Conservation (phyloP, 1,140 invertebrate genomes). For the Onthophagus taurus region DNA sequence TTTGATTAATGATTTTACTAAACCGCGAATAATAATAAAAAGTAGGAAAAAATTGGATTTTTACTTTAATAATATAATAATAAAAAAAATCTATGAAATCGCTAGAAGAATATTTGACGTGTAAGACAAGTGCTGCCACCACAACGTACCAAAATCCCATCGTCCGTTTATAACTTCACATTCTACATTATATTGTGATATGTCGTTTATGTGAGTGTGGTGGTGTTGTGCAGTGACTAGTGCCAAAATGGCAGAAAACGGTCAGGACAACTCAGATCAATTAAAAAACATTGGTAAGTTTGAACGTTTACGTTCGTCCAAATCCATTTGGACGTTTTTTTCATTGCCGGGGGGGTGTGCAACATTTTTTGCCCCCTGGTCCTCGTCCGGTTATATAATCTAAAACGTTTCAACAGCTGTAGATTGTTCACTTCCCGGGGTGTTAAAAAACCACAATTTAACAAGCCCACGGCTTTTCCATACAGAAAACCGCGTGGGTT, state of each 20-base stretch:
- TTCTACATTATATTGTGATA: conserved; percentile 11
- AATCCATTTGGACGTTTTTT: background rate
- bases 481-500: too few relatives aligned
- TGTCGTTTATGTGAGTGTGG: conserved; percentile 16
- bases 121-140: conserved; percentile 6
- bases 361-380: background rate
- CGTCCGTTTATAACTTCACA: conserved; percentile 5
- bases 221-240: conserved; percentile 37
- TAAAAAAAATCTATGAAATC: too few relatives aligned
- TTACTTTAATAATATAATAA: too few relatives aligned
- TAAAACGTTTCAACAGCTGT: conserved; percentile 16
- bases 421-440: conserved; percentile 14
- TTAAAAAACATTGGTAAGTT: conserved; percentile 45
- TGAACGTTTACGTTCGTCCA: background rate
- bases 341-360: too few relatives aligned
- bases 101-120: too few relatives aligned
- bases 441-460: too few relatives aligned
- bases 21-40: too few relatives aligned
- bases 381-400: conserved; percentile 20
- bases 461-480: too few relatives aligned
- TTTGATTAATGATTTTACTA: too few relatives aligned
- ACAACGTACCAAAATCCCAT: too few relatives aligned
- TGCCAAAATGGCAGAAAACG: conserved; percentile 53
- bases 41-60: too few relatives aligned
- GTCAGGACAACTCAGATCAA: conserved; percentile 46